Base-by-base conservation (phyloP, 2,797 vertebrate species). In the Rhinella marina region DNA sequence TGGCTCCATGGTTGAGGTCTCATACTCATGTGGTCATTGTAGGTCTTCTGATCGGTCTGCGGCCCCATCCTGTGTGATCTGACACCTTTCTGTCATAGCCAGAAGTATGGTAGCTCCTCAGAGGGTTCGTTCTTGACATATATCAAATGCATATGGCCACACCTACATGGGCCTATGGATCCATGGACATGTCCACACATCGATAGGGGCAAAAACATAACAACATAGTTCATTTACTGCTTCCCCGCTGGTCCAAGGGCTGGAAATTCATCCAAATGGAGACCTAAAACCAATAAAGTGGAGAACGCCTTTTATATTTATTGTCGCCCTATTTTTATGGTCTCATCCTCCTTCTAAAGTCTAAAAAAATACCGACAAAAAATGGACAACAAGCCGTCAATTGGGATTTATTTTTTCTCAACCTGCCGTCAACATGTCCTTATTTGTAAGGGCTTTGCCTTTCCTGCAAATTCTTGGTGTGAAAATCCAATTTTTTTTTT, bases 381-480 rank as follows among this genome's bases (percentile, higher is more conserved):
- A 27, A 25, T 54, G 41, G 48, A 54, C 75, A 54, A 14, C 75
- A 16, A n/a, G 50, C 12, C n/a, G 41, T 23, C 41, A 13, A 54
- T 77, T 77, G 54, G 48, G 10, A 54, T 77, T 1, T n/a, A n/a
- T 52, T n/a, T 6, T 11, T 13, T 72, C 25, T 13, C 27, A 66
- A 21, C 29, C 19, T 48, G 11, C 41, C 17, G 10, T 75, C 41
- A 75, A 52, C 41, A 76, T 50, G 50, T 76, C 73, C n/a, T 48
- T 50, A n/a, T 50, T 48, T 29, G 1, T 29, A 27, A 66, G 64
- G 64, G 7, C 50, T 16, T 79, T 29, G 25, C 17, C 21, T 66
- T 66, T 94, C 92, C 91, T 90, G 92, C 90, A 91, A 93, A 84
- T 95, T 95, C 96, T 90, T 92, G 93, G 94, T 94, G 91, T 96